Evolutionary conservation across 2,113 vertebrate genomes (phyloP).

Genomic region (Ammospiza nelsoni): DNA sequence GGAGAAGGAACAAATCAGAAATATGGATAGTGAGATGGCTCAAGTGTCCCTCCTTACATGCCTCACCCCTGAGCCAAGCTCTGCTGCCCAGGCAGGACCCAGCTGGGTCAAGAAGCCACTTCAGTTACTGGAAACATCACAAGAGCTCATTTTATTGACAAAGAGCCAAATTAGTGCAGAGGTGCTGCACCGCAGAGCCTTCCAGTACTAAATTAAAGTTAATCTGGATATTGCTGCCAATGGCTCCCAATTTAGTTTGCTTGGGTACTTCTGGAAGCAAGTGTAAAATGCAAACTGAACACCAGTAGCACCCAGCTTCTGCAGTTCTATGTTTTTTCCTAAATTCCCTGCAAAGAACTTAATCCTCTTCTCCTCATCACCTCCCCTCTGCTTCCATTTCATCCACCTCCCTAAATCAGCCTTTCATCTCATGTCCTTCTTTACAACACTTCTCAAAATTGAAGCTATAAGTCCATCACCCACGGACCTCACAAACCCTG

Average conservation of each 20-base stretch:
- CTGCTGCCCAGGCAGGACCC: not conserved
- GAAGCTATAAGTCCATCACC: rapidly evolving
- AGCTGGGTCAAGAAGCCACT: not conserved
- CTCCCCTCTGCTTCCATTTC: not conserved
- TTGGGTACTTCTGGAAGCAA: not conserved
- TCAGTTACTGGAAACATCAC: not conserved
- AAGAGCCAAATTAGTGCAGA: slow-evolving; percentile 25
- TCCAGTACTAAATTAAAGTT: not conserved
- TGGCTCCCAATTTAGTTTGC: not conserved
- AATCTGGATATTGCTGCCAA: not conserved
- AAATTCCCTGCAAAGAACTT: not conserved
- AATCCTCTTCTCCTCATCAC: not conserved
- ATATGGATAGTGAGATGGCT: not conserved
- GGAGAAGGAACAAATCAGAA: not conserved
- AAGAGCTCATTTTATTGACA: slow-evolving; percentile 9
- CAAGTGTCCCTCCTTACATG: rapidly evolving
- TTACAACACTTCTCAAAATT: not conserved
- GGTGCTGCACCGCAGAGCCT: not conserved
- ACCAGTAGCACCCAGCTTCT: not conserved
- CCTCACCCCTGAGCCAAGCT: not conserved
- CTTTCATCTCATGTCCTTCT: not conserved
- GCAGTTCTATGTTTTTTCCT: not conserved
- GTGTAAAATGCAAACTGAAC: not conserved
- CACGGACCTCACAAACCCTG: rapidly evolving
- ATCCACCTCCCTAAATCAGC: not conserved